These are phyloP conservation scores for Quiscalus mexicanus DNA, from an alignment of 2,113 vertebrate species.

Conservation along the genomic window DNA sequence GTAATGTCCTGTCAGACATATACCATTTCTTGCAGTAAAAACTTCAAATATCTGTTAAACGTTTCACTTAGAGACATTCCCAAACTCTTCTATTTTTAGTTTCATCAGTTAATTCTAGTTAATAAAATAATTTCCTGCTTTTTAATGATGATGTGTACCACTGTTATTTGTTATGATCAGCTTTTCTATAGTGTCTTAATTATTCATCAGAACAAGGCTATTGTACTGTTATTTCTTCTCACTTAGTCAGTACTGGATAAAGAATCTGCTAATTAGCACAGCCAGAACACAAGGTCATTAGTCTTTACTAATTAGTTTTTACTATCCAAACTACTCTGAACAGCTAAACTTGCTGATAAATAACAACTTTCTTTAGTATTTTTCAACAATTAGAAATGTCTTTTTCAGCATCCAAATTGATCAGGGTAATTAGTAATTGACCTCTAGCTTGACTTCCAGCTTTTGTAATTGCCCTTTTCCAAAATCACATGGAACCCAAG, in stretches of 20 bases:
- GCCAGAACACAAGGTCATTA: not conserved
- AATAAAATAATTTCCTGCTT: not conserved
- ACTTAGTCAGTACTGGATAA: not conserved
- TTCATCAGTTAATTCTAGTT: not conserved
- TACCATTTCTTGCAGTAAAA: not conserved
- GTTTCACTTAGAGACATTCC: not conserved
- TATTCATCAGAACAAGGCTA: not conserved
- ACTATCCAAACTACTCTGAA: not conserved
- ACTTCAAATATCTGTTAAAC: not conserved
- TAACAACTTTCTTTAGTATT: not conserved
- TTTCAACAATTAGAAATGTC: not conserved
- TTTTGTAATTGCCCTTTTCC: not conserved
- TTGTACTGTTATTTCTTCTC: not conserved
- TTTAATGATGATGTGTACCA: not conserved
- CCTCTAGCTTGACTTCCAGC: not conserved
- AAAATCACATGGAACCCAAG: not conserved
- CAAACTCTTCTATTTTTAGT: not conserved
- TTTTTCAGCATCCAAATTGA: not conserved
- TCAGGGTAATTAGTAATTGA: not conserved
- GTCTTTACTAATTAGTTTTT: not conserved
- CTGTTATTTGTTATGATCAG: not conserved
- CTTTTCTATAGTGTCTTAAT: not conserved
- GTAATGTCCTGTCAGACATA: not conserved
- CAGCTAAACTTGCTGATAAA: not conserved
- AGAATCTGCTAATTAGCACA: not conserved